Base-by-base conservation (phyloP, 2,888 invertebrate genomes). In the Altica lythri region DNA sequence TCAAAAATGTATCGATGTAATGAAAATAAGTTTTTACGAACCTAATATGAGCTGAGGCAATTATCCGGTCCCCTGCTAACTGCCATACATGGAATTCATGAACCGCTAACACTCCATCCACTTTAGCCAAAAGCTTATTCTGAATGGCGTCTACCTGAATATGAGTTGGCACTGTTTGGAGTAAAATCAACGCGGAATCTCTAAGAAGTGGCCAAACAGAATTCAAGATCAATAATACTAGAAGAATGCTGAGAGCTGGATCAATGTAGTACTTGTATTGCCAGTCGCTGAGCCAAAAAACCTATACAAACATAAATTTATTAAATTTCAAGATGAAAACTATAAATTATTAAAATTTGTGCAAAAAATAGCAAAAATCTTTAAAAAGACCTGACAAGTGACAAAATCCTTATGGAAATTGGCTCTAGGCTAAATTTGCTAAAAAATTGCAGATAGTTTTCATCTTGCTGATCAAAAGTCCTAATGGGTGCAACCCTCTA, bases 71-170 rank as follows among this genome's bases (percentile, higher is more conserved):
- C 0, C 96, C 96, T 27, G 96, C 94, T 66, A 98, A 79, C 79
- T 97, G 97, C 98, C 98, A 98, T 6, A 98, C 93, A 75, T 98
- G 97, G 74, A 98, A 95, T 77, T 98, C 97, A 72, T 98, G 97
- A 1, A 98, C 95, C 0, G 95, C 96, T 48, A 95, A 76, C 14
- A 97, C 94, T 0, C 97, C 97, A 69, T 95, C 94, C 17, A 97
- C 91, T 71, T 92, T 92, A 70, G 90, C 88, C 57, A 95, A 75
- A 35, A 97, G 79, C 59, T 93, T 86, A 68, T 90, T 84, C 74
- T 95, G 90, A 68, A 96, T 92, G 44, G 90, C 92, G 74, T 95
- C 94, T 63, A 94, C 91, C 79, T 94, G 91, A 72, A 98, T 95
- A 77, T 97, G 96, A 10, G 95, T 95, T 43, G 99, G 99, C 54